Evolutionary conservation across 2,888 invertebrate genomes (phyloP).

Genomic region (Tortricodes alternella): DNA sequence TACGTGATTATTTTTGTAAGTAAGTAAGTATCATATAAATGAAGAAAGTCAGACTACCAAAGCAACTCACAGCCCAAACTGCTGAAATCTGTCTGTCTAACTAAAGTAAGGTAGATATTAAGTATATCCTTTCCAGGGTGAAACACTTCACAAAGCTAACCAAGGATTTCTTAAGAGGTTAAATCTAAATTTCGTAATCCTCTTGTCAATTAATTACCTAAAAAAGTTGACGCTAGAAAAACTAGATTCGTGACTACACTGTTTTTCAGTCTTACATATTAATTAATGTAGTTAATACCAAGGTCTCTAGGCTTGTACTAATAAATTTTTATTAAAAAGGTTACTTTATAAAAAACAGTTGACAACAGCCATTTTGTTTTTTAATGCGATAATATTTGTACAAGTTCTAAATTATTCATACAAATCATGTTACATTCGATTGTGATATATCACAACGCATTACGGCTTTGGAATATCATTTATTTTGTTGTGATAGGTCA

Average conservation of each 20-base stretch:
- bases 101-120: too few relatives aligned
- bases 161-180: too few relatives aligned
- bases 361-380: conserved; percentile 19
- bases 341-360: conserved; percentile 13
- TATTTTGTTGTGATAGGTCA: conserved; percentile 13
- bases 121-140: too few relatives aligned
- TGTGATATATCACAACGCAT: background rate
- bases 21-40: too few relatives aligned
- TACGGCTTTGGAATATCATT: background rate
- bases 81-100: too few relatives aligned
- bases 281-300: conserved; percentile 13
- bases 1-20: too few relatives aligned
- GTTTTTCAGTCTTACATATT: conserved; percentile 19
- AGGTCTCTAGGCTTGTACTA: conserved; percentile 7
- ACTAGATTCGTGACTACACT: conserved; percentile 15
- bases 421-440: conserved; percentile 1
- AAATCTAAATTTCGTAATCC: too few relatives aligned
- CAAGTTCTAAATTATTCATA: background rate
- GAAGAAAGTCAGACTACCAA: too few relatives aligned
- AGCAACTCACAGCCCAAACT: too few relatives aligned
- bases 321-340: conserved; percentile 13
- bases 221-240: background rate
- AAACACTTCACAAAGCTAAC: too few relatives aligned
- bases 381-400: conserved; percentile 2
- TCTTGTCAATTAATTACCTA: too few relatives aligned